These are phyloP conservation scores for Sarcophaga subvicina DNA, from an alignment of 2,888 invertebrate species.

Conservation along the genomic window DNA sequence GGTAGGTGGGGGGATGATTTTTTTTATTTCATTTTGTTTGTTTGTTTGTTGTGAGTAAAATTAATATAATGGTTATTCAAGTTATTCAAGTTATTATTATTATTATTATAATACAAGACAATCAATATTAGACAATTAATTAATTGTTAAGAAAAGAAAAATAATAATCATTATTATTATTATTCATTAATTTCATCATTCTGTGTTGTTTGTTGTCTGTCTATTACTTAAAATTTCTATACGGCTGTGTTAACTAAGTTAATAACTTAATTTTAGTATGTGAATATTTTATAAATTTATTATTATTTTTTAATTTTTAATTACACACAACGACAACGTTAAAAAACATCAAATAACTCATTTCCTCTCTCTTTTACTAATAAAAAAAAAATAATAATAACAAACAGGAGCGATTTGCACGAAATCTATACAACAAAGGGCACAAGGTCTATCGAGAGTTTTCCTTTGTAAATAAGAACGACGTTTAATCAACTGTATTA, in stretches of 20 bases:
- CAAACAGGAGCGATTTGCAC: no score
- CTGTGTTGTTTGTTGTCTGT: background rate
- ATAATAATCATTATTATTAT: slow-evolving; percentile 24
- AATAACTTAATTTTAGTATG: slow-evolving; percentile 20
- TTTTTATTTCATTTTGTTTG: slow-evolving; percentile 71
- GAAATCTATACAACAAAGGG: no score
- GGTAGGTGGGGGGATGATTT: slow-evolving; percentile 62
- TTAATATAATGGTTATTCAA: slow-evolving; percentile 50
- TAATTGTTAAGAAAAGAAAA: slow-evolving; percentile 34
- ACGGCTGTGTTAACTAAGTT: background rate
- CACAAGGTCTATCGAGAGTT: no score
- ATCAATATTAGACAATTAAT: slow-evolving; percentile 35
- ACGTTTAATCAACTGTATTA: no score
- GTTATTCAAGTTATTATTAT: no score
- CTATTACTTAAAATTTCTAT: background rate
- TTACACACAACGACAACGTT: no score
- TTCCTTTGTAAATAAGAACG: no score
- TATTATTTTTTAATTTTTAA: background rate
- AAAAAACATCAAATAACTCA: no score
- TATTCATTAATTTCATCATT: background rate
- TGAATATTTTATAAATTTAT: background rate
- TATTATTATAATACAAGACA: slow-evolving; percentile 41
- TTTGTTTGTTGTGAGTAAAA: slow-evolving; percentile 50
- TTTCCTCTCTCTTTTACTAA: no score
- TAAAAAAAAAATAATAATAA: no score